phyloP scores from a whole-genome alignment of 2,797 vertebrate genomes.

The Atherinosoma microstoma region DNA sequence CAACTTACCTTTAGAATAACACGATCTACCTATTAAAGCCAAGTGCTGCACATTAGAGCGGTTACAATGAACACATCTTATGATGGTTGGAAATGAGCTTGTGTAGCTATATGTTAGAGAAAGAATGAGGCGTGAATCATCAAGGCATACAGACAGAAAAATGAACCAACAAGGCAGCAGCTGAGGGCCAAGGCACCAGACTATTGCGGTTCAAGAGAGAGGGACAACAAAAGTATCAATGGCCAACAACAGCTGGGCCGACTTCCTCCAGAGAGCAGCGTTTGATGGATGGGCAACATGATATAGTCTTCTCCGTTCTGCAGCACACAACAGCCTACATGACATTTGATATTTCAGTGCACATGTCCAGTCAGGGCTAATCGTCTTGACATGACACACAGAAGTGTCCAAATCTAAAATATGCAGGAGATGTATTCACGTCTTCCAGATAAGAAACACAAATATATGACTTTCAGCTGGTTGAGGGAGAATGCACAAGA shows the following conservation, averaged over 20 bases:
- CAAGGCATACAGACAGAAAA: constrained; percentile 27
- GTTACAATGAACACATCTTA: neutral
- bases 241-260: constrained; percentile 72
- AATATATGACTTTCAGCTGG: constrained; percentile 54
- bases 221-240: constrained; percentile 72
- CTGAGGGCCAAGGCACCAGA: constrained; percentile 42
- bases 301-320: constrained; percentile 56
- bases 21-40: neutral
- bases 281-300: constrained; percentile 59
- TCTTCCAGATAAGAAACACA: constrained; percentile 65
- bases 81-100: neutral
- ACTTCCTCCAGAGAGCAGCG: constrained; percentile 65
- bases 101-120: constrained; percentile 16
- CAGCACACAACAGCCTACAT: constrained; percentile 55
- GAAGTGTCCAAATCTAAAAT: constrained; percentile 42
- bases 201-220: constrained; percentile 49
- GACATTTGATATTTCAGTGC: constrained; percentile 66
- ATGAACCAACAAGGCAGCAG: constrained; percentile 49
- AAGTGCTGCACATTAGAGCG: neutral
- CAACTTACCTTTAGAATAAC: neutral
- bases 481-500: constrained; percentile 57
- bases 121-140: constrained; percentile 34
- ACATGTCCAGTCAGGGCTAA: constrained; percentile 53
- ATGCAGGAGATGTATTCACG: constrained; percentile 38
- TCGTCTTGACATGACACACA: constrained; percentile 49